A percentile compares a stretch with the other conserved stretches of the same genome.
These are phyloP conservation scores for Craniophora ligustri DNA, from an alignment of 2,888 invertebrate species.

Conservation along the genomic window DNA sequence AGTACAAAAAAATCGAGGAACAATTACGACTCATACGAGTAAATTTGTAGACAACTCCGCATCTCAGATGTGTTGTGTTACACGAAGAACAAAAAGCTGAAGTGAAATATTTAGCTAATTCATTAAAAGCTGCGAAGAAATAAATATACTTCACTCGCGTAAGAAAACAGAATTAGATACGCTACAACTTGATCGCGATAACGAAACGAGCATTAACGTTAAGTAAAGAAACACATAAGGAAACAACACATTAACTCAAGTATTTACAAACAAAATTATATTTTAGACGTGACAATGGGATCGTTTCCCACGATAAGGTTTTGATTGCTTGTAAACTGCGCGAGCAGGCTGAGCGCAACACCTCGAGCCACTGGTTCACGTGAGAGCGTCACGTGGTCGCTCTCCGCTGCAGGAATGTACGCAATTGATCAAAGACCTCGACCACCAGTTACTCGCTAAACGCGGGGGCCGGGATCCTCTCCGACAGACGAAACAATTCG, in stretches of 20 bases:
- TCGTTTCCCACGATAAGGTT: conserved; percentile 50
- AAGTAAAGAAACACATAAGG: not conserved
- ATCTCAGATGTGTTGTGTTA: not conserved
- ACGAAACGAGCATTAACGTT: not conserved
- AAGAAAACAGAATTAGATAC: not conserved
- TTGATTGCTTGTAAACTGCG: conserved; percentile 36
- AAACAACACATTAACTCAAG: conserved; percentile 10
- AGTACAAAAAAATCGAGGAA: conserved; percentile 1
- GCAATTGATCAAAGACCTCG: conserved; percentile 49
- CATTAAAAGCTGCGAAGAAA: no score
- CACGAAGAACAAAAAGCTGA: no score
- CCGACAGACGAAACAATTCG: conserved; percentile 56
- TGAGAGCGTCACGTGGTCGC: conserved; percentile 11
- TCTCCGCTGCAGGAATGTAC: conserved; percentile 24
- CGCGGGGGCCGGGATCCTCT: conserved; percentile 47
- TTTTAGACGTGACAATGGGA: conserved; percentile 23
- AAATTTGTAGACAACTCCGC: not conserved
- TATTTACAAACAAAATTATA: conserved; percentile 22
- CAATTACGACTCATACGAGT: conserved; percentile 3
- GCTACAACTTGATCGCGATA: not conserved
- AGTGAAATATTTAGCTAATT: no score
- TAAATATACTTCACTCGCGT: not conserved
- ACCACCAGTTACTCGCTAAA: conserved; percentile 33
- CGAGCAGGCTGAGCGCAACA: not conserved
- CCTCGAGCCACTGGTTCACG: not conserved